These are phyloP conservation scores for Ochotona princeps DNA, from an alignment of 2,113 vertebrate species.

Conservation along the genomic window DNA sequence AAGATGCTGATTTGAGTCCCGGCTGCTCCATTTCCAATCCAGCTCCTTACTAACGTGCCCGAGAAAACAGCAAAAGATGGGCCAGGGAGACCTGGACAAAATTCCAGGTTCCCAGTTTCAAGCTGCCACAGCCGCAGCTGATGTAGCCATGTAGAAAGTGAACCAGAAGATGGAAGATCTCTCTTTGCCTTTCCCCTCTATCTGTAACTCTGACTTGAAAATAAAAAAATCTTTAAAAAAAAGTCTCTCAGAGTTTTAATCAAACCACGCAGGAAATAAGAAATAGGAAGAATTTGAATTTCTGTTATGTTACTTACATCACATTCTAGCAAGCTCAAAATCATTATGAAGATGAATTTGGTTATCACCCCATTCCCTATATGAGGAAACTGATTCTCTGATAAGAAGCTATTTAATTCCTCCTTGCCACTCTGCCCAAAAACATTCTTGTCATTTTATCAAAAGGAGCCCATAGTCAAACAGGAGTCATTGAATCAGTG, in stretches of 20 bases:
- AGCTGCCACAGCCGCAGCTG: no score
- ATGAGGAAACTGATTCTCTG: not conserved
- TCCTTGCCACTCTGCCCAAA: not conserved
- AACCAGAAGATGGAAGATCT: no score
- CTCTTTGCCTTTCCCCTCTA: no score
- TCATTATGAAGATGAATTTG: not conserved
- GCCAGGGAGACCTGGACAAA: no score
- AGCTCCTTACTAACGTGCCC: no score
- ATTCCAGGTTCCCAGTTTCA: no score
- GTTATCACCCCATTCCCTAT: not conserved
- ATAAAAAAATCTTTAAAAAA: not conserved
- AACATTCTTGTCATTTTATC: not conserved
- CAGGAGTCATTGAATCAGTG: not conserved
- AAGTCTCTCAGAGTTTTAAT: conserved; percentile 50
- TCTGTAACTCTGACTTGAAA: no score
- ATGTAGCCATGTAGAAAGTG: no score
- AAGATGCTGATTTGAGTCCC: no score
- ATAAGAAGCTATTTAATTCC: not conserved
- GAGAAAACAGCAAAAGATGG: no score
- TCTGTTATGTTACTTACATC: not conserved
- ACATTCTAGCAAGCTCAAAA: not conserved
- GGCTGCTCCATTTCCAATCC: no score
- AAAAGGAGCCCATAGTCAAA: not conserved
- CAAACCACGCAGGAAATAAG: not conserved
- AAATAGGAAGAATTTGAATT: not conserved